Conservation (phyloP, 2,797 vertebrate species). For the Chloroceryle amazona region DNA sequence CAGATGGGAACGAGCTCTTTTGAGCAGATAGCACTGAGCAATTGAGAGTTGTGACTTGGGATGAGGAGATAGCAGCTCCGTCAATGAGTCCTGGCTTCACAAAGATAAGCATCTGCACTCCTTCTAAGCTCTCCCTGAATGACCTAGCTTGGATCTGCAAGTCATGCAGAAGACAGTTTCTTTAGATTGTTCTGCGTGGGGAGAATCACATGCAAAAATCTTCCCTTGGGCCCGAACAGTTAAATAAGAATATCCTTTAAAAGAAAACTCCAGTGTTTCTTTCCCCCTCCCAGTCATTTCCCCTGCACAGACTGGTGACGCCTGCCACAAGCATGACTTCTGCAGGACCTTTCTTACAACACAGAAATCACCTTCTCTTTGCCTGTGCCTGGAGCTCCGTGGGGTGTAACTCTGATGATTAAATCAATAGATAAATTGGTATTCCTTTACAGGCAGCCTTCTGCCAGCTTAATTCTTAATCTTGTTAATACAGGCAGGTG, state of each 20-base stretch:
- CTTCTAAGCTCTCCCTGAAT: background rate
- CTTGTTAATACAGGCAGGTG: conserved; percentile 61
- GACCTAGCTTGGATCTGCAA: background rate
- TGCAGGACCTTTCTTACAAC: background rate
- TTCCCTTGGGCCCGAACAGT: background rate
- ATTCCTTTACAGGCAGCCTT: background rate
- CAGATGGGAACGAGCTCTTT: background rate
- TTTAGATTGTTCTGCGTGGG: background rate
- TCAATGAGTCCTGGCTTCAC: background rate
- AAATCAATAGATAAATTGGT: background rate
- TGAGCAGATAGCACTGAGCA: background rate
- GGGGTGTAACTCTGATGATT: background rate
- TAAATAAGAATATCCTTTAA: background rate
- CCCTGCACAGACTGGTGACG: background rate
- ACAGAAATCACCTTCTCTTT: background rate
- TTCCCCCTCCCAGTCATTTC: background rate
- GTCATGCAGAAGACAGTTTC: background rate
- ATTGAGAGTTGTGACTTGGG: background rate
- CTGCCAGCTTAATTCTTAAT: conserved; percentile 59
- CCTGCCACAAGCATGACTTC: background rate
- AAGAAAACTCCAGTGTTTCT: background rate
- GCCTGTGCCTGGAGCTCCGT: background rate
- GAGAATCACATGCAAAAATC: background rate
- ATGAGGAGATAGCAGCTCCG: accelerated
- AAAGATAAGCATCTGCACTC: background rate